These are phyloP conservation scores for Cryptoprocta ferox DNA, from an alignment of 2,797 vertebrate species.

Conservation along the genomic window DNA sequence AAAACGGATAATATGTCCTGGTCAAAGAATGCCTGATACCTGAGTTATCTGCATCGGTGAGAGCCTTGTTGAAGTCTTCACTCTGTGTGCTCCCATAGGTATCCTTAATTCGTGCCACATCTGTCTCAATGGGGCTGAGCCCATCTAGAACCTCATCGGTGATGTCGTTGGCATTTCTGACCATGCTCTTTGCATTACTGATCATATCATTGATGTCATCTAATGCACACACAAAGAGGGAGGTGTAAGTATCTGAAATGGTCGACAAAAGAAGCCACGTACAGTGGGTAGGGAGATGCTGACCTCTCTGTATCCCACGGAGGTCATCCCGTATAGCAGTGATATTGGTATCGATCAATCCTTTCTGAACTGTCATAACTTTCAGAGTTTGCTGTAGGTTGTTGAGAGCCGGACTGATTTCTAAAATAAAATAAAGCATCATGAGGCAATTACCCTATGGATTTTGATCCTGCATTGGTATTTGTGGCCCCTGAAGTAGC, in stretches of 20 bases:
- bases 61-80: conserved; percentile 87
- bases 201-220: conserved; percentile 90
- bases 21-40: conserved; percentile 80
- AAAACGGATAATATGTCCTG: neutral
- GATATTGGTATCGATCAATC: conserved; percentile 87
- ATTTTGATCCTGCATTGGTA: neutral
- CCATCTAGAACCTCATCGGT: conserved; percentile 88
- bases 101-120: conserved; percentile 88
- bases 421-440: conserved; percentile 81
- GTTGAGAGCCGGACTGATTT: conserved; percentile 82
- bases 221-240: conserved; percentile 80
- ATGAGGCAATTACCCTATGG: neutral
- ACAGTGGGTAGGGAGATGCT: neutral
- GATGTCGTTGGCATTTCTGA: conserved; percentile 86
- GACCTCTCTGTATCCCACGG: conserved; percentile 90
- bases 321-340: conserved; percentile 85
- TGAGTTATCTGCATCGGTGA: conserved; percentile 91
- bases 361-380: conserved; percentile 88
- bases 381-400: conserved; percentile 88
- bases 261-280: neutral
- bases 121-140: conserved; percentile 89
- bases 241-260: neutral
- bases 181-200: conserved; percentile 88
- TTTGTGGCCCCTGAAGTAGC: neutral
- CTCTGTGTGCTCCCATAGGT: conserved; percentile 81